These are phyloP conservation scores for Lasioglossum pauxillum DNA, from an alignment of 2,888 invertebrate genomes.

Conservation along the genomic window DNA sequence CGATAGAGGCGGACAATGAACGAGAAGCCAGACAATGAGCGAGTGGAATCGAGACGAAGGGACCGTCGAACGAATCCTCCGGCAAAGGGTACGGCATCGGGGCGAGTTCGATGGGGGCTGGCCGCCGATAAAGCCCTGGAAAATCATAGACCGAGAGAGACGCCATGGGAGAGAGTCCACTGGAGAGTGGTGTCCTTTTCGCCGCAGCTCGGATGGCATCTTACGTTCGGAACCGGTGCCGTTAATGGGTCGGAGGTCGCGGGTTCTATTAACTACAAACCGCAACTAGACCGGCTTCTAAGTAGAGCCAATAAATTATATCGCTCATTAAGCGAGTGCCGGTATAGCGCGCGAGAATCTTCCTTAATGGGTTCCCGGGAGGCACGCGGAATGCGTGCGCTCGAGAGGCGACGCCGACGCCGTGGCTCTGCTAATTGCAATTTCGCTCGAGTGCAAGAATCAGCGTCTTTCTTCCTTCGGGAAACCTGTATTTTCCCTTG, in stretches of 20 bases:
- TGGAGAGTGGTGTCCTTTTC: background rate
- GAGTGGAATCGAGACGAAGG: conserved; percentile 30
- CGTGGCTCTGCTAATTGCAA: conserved; percentile 65
- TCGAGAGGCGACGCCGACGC: conserved; percentile 30
- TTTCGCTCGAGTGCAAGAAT: conserved; percentile 63
- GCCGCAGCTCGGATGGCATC: conserved; percentile 50
- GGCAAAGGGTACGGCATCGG: conserved; percentile 7
- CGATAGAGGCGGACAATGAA: conserved; percentile 53
- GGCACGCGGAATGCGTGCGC: conserved; percentile 64
- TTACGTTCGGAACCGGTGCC: conserved; percentile 51
- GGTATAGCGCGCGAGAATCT: conserved; percentile 68
- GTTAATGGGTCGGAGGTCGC: conserved; percentile 71
- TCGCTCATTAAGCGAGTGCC: conserved; percentile 73
- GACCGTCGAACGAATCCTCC: background rate
- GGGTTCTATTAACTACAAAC: conserved; percentile 71
- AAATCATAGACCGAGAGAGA: background rate
- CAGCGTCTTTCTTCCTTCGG: background rate
- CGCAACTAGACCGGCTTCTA: conserved; percentile 68
- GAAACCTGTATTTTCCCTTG: too few relatives aligned
- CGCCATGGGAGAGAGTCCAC: background rate
- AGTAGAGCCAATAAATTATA: conserved; percentile 76
- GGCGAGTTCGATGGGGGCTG: conserved; percentile 35
- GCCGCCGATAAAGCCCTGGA: conserved; percentile 16
- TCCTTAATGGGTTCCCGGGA: conserved; percentile 73
- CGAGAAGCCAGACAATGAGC: conserved; percentile 36